These are phyloP conservation scores for Asobara japonica DNA, from an alignment of 1,140 invertebrate genomes.

Conservation along the genomic window DNA sequence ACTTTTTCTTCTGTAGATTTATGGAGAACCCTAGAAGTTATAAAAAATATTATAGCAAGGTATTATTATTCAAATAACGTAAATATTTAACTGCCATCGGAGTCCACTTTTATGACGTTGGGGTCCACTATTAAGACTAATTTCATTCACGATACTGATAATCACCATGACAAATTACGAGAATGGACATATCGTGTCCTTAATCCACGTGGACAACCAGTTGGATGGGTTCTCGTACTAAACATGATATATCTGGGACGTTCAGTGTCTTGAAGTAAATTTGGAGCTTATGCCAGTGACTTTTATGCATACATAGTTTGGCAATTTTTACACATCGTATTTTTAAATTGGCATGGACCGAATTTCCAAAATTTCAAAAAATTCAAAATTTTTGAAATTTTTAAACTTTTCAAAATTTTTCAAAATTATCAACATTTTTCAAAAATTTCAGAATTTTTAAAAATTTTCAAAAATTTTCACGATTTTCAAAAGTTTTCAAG, in stretches of 20 bases:
- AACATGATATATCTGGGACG: not conserved
- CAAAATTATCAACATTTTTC: too few relatives aligned
- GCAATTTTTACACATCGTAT: too few relatives aligned
- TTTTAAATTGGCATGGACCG: too few relatives aligned
- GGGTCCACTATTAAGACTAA: conserved; percentile 6
- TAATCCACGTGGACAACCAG: conserved; percentile 22
- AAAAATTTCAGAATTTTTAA: too few relatives aligned
- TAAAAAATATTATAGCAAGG: not conserved
- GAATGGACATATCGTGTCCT: conserved; percentile 13
- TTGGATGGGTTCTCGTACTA: conserved; percentile 1
- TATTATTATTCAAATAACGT: not conserved
- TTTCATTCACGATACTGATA: conserved; percentile 6
- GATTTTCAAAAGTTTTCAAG: too few relatives aligned
- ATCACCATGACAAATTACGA: conserved; percentile 16
- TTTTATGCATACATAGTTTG: too few relatives aligned
- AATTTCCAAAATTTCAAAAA: too few relatives aligned
- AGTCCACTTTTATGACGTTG: not conserved
- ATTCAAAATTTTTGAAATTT: too few relatives aligned
- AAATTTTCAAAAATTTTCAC: too few relatives aligned
- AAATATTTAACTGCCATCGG: not conserved
- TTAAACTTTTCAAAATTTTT: too few relatives aligned
- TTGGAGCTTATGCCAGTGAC: too few relatives aligned
- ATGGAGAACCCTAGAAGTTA: not conserved
- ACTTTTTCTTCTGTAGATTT: not conserved
- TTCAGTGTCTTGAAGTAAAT: too few relatives aligned